phyloP scores from a whole-genome alignment of 2,797 vertebrate genomes.

The Lagocephalus sceleratus region DNA sequence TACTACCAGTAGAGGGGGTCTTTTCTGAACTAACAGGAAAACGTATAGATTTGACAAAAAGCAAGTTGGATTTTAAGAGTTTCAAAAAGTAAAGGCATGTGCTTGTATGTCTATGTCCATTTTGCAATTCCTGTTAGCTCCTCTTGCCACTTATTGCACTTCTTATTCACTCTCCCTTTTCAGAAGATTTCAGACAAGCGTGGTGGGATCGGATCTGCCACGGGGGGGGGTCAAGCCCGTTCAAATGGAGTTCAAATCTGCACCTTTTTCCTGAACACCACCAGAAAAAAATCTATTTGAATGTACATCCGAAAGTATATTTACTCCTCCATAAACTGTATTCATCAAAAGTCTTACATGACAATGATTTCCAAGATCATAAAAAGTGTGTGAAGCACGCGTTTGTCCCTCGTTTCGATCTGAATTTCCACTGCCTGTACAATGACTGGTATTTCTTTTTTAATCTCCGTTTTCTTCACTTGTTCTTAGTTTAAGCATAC shows the following conservation, averaged over 20 bases:
- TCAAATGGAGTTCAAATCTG: neutral
- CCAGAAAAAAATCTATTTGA: neutral
- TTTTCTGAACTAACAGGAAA: conserved; percentile 27
- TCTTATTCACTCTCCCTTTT: conserved; percentile 25
- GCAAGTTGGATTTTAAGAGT: conserved; percentile 32
- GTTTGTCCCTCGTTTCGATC: neutral
- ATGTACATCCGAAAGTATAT: conserved; percentile 1
- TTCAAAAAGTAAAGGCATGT: conserved; percentile 24
- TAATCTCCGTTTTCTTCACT: conserved; percentile 17
- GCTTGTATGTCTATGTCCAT: conserved; percentile 26
- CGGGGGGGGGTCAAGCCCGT: too few relatives aligned
- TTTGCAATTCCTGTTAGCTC: conserved; percentile 41
- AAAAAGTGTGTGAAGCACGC: too few relatives aligned
- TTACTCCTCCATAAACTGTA: neutral
- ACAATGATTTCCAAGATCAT: too few relatives aligned
- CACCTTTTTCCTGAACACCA: neutral
- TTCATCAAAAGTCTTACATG: too few relatives aligned
- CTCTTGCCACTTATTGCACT: conserved; percentile 70
- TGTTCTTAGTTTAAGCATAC: conserved; percentile 8
- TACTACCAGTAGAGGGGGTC: conserved; percentile 33
- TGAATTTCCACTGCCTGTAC: conserved; percentile 14
- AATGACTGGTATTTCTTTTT: conserved; percentile 8
- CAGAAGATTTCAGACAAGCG: conserved; percentile 19
- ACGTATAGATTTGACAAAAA: conserved; percentile 49
- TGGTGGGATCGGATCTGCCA: conserved; percentile 2